phyloP scores from a whole-genome alignment of 2,888 invertebrate genomes.

The Alcis repandata region DNA sequence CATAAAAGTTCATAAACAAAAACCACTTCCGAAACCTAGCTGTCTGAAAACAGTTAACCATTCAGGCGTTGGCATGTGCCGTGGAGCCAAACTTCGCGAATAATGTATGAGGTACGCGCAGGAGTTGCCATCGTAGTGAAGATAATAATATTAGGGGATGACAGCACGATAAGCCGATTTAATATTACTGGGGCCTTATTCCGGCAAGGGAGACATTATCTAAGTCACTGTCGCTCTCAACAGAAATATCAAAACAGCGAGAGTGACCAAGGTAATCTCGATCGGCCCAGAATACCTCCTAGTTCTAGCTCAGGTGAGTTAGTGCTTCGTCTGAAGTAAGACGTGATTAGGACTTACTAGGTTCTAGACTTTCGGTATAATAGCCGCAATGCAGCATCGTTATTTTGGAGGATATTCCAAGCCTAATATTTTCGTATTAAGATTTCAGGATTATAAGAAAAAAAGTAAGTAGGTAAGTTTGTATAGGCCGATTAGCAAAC shows the following conservation, averaged over 20 bases:
- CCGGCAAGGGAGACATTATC: no score
- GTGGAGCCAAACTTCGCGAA: slow-evolving; percentile 8
- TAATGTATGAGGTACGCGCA: slow-evolving; percentile 10
- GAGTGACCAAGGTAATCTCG: no score
- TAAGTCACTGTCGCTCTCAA: no score
- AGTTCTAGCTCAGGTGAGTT: slow-evolving; percentile 1
- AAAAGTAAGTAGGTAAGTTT: no score
- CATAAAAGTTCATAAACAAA: neutral
- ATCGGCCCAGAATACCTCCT: no score
- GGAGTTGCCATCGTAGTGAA: slow-evolving; percentile 1
- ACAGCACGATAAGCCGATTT: neutral
- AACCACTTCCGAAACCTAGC: neutral
- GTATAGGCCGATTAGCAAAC: no score
- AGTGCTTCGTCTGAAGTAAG: neutral
- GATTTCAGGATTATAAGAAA: no score
- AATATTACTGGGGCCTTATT: neutral
- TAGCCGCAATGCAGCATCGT: neutral
- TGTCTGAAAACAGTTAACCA: neutral
- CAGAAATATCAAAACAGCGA: no score
- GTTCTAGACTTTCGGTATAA: neutral
- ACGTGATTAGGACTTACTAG: neutral
- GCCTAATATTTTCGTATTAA: no score
- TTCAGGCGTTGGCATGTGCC: slow-evolving; percentile 12
- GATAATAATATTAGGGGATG: slow-evolving; percentile 8
- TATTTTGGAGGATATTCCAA: no score